A percentile compares a stretch with the other conserved stretches of the same genome.
These are phyloP conservation scores for Malacoctenus gilli DNA, from an alignment of 2,797 vertebrate species.

Conservation along the genomic window DNA sequence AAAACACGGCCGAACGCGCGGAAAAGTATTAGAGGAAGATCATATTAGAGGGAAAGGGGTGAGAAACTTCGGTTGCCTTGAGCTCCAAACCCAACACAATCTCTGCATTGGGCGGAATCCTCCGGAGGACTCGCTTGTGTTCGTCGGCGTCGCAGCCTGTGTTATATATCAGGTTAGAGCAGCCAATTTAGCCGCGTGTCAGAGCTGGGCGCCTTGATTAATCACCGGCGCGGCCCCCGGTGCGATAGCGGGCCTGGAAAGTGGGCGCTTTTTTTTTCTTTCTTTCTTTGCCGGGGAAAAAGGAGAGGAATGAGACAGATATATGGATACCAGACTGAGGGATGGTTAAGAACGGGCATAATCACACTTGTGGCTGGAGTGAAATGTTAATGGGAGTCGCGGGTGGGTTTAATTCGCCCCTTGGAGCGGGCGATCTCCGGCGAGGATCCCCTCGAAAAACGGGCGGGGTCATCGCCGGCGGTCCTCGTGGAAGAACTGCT, in stretches of 20 bases:
- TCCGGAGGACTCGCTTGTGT: constrained; percentile 62
- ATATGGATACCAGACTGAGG: constrained; percentile 71
- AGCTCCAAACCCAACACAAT: constrained; percentile 64
- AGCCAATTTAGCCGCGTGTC: constrained; percentile 79
- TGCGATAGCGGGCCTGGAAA: constrained; percentile 65
- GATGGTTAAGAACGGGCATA: constrained; percentile 67
- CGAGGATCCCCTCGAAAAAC: constrained; percentile 20
- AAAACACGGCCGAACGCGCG: constrained; percentile 50
- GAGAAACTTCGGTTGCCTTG: constrained; percentile 65
- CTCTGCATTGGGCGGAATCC: constrained; percentile 66
- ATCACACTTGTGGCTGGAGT: constrained; percentile 72
- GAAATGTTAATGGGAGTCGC: constrained; percentile 69
- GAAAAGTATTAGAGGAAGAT: constrained; percentile 64
- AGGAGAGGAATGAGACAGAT: constrained; percentile 75
- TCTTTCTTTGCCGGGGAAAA: constrained; percentile 55
- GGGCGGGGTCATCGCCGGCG: no score
- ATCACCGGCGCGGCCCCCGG: constrained; percentile 67
- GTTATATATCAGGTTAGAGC: constrained; percentile 80
- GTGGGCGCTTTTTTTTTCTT: no score
- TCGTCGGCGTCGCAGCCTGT: constrained; percentile 59
- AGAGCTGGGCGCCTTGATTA: constrained; percentile 76
- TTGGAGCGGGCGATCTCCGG: constrained; percentile 30
- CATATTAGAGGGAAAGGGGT: constrained; percentile 61
- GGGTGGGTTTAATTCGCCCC: constrained; percentile 57
- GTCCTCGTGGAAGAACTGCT: no score